Base-by-base conservation (phyloP, 1,140 invertebrate genomes). In the Drosophila jambulina region DNA sequence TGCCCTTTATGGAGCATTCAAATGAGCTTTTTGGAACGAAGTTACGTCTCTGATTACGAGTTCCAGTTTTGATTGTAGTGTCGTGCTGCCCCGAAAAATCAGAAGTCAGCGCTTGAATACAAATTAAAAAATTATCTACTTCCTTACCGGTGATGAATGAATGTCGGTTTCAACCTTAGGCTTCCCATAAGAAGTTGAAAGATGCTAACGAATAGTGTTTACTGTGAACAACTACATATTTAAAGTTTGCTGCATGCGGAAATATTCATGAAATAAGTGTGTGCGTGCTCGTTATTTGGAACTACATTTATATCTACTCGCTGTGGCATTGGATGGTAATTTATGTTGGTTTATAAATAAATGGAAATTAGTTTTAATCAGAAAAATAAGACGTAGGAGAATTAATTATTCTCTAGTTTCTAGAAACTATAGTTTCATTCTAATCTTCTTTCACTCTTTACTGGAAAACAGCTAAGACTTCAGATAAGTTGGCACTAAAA, bases 81-180 rank as follows among this genome's bases (percentile, higher is more conserved):
- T 38, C 53, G 51, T 54, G 51, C 51, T 70, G 68, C 32, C 23
- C 72, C 32, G 36, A 59, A 59, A 75, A 46, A 32, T 38, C 62
- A 68, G 72, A 69, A 77, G 74, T 53, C 54, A 40, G 46, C 48
- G 48, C 48, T 53, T 77, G 75, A 77, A 77, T 77, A 77, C 75
- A 77, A 77, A 77, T 77, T 77, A 60, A 65, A 62, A 75, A 77
- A 76, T 77, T 77, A 77, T 77, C 56, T 48, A 77, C 75, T 77
- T 77, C 75, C 75, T 58, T 45, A 38, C 54, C 56, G 63, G 53
- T 76, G 71, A 76, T 77, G 63, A 69, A 77, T 77, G 56, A 72
- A 72, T 72, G 67, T 51, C 65, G 45, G 34, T 17, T n/a, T 51
- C 27, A 68, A 68, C 63, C 64, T 67, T 67, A 68, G 45, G 25